Evolutionary conservation across 2,113 vertebrate species (phyloP).

Genomic region (Merops nubicus): DNA sequence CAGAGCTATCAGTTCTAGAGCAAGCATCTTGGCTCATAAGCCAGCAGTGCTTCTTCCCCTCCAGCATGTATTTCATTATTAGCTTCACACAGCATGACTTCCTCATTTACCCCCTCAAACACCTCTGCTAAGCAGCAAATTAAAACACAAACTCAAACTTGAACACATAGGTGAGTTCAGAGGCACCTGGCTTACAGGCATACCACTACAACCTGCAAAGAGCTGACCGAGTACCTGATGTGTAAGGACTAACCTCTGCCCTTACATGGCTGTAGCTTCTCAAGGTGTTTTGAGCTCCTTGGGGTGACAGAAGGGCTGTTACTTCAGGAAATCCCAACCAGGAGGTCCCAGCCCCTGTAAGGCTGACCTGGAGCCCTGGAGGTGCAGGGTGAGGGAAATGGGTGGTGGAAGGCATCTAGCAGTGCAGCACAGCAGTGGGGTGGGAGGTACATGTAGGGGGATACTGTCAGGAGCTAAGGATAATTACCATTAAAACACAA

Average conservation of each 20-base stretch:
- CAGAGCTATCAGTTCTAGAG: not conserved
- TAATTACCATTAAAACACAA: not conserved
- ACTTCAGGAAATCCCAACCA: not conserved
- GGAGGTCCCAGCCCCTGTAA: not conserved
- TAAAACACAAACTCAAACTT: not conserved
- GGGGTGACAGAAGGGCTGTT: not conserved
- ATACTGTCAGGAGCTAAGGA: not conserved
- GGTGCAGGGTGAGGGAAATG: fast-evolving
- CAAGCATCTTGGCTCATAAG: not conserved
- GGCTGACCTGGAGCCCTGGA: not conserved
- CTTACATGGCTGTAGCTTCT: not conserved
- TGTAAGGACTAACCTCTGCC: not conserved
- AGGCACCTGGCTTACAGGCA: not conserved
- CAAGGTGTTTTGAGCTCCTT: not conserved
- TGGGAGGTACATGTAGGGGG: not conserved
- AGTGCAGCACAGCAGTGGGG: not conserved
- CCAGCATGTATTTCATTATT: not conserved
- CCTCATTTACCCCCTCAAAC: not conserved
- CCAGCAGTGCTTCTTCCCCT: not conserved
- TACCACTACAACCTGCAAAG: not conserved
- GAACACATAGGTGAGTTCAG: not conserved
- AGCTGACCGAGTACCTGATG: not conserved
- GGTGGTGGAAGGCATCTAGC: not conserved
- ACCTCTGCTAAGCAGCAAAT: not conserved
- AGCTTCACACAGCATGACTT: not conserved